phyloP scores from a whole-genome alignment of 2,888 invertebrate species.

The Liopterus haemorrhoidalis region DNA sequence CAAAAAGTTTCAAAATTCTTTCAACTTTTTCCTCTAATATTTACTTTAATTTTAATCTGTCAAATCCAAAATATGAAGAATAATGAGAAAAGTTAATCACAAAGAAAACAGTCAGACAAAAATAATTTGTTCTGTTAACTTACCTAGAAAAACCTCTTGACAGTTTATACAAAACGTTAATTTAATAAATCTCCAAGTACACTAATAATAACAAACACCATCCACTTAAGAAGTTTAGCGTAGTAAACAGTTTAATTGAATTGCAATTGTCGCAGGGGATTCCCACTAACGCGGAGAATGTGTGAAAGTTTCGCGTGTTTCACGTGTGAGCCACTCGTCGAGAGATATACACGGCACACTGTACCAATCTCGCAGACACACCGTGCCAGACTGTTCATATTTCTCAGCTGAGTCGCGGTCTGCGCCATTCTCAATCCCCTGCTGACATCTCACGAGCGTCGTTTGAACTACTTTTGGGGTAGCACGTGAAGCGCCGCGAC shows the following conservation, averaged over 20 bases:
- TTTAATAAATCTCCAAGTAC: conserved; percentile 2
- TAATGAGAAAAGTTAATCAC: too few relatives aligned
- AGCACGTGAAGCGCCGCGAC: conserved; percentile 2
- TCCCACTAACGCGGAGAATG: neutral
- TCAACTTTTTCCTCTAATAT: too few relatives aligned
- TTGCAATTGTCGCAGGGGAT: conserved; percentile 11
- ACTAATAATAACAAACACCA: neutral
- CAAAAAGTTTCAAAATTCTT: too few relatives aligned
- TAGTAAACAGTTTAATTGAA: conserved; percentile 9
- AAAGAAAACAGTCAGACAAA: too few relatives aligned
- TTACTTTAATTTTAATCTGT: too few relatives aligned
- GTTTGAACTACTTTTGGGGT: conserved; percentile 3
- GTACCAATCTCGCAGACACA: conserved; percentile 7
- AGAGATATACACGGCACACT: conserved; percentile 2
- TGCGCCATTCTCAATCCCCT: conserved; percentile 4
- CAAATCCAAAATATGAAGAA: too few relatives aligned
- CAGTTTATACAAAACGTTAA: too few relatives aligned
- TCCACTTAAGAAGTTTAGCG: conserved; percentile 8
- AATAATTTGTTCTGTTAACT: too few relatives aligned
- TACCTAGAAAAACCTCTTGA: too few relatives aligned
- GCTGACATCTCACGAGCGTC: neutral
- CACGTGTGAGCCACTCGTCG: conserved; percentile 5
- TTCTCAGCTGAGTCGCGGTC: conserved; percentile 5
- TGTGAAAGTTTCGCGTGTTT: conserved; percentile 9
- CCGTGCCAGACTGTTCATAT: conserved; percentile 16